Conservation (phyloP, 2,113 vertebrate genomes). For the Tyrannus savana region DNA sequence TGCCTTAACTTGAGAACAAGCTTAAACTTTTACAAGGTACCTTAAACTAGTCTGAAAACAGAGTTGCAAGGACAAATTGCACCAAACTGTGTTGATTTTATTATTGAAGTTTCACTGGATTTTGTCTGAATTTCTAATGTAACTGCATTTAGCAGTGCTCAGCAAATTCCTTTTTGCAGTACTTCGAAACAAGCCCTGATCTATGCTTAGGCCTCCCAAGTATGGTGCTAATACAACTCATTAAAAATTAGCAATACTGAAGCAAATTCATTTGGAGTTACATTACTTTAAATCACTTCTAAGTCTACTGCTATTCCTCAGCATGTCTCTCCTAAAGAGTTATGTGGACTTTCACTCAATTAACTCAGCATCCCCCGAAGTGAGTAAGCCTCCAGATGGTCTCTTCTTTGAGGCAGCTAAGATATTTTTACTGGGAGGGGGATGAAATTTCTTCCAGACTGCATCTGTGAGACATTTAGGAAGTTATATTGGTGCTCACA, state of each 20-base stretch:
- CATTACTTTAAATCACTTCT: neutral
- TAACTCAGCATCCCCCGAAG: constrained; percentile 8
- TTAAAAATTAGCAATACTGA: neutral
- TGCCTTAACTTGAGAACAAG: neutral
- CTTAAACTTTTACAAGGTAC: neutral
- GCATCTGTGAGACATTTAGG: constrained; percentile 69
- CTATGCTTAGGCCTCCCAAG: neutral
- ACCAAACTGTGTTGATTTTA: neutral
- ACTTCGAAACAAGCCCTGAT: neutral
- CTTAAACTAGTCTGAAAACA: neutral
- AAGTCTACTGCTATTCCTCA: neutral
- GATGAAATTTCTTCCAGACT: constrained; percentile 45
- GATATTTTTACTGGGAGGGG: constrained; percentile 51
- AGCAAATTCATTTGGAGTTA: neutral
- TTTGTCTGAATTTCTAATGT: neutral
- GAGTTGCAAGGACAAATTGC: neutral
- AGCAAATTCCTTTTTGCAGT: neutral
- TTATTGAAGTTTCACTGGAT: neutral
- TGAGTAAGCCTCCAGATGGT: constrained; percentile 66
- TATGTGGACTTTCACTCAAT: constrained; percentile 53
- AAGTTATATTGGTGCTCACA: constrained; percentile 53
- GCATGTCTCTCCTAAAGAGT: neutral
- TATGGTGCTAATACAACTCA: neutral
- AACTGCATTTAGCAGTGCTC: neutral
- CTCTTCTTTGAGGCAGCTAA: constrained; percentile 36